Conservation (phyloP, 30 jellyfish, hydroid and myxozoan species). For the Haliclystus octoradiatus region DNA sequence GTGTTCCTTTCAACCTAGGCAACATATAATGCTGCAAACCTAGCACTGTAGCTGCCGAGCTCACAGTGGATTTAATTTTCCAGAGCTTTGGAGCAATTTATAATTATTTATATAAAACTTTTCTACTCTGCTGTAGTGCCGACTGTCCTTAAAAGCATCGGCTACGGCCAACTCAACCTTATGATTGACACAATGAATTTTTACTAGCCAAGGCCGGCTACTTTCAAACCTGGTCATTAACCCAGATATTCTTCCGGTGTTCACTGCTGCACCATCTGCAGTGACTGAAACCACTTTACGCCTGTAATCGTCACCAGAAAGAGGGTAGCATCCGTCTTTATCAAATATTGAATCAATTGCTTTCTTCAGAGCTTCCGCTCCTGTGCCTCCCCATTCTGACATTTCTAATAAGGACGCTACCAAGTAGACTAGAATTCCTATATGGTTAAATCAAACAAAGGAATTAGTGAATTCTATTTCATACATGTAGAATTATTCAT, state of each 20-base stretch:
- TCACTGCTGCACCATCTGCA: constrained; percentile 57
- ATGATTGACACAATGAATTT: constrained; percentile 53
- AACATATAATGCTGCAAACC: constrained; percentile 15
- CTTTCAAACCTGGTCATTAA: constrained; percentile 33
- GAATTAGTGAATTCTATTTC: no score
- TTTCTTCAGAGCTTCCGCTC: constrained; percentile 6
- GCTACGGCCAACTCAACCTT: constrained; percentile 42
- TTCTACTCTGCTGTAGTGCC: constrained; percentile 12
- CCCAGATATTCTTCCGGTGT: constrained; percentile 31
- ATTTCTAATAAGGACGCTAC: not conserved
- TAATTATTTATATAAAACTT: constrained; percentile 24
- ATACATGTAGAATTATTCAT: no score
- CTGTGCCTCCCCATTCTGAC: constrained; percentile 22
- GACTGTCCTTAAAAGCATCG: constrained; percentile 11
- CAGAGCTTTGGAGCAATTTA: constrained; percentile 8
- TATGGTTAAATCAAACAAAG: no score
- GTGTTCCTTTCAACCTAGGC: constrained; percentile 52
- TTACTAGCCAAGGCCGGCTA: constrained; percentile 48
- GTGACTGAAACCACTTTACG: constrained; percentile 18
- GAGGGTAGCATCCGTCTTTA: not conserved
- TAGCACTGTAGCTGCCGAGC: constrained; percentile 22
- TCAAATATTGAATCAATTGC: constrained; percentile 8
- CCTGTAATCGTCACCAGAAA: not conserved
- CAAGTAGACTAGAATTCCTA: not conserved
- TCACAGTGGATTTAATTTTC: constrained; percentile 8